phyloP scores from a whole-genome alignment of 2,888 invertebrate species.

The Ormyrus pomaceus region DNA sequence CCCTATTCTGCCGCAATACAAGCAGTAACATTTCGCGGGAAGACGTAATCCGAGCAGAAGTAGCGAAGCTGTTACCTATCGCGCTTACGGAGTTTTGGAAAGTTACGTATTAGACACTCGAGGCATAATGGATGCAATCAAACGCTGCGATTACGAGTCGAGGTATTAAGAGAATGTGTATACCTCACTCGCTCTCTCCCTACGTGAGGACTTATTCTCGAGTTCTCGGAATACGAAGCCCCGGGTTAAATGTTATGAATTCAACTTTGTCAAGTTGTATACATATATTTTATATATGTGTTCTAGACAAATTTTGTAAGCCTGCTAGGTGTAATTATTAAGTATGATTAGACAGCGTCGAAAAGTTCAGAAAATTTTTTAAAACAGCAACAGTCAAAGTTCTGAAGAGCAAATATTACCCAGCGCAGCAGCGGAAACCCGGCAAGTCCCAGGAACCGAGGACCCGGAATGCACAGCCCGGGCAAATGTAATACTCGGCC shows the following conservation, averaged over 20 bases:
- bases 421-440: no score
- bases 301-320: no score
- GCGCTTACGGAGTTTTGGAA: slow-evolving; percentile 43
- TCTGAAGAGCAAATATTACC: no score
- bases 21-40: neutral
- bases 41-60: no score
- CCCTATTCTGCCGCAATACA: neutral
- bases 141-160: slow-evolving; percentile 67
- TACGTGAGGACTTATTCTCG: neutral
- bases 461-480: no score
- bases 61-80: neutral
- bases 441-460: no score
- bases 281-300: no score
- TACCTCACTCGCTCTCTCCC: neutral
- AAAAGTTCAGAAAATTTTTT: no score
- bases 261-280: slow-evolving; percentile 27
- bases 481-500: neutral
- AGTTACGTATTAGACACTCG: slow-evolving; percentile 67
- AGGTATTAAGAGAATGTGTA: slow-evolving; percentile 31
- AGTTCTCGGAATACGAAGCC: neutral
- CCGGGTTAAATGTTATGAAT: slow-evolving; percentile 31
- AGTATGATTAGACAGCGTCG: no score
- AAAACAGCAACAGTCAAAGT: no score
- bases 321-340: no score
- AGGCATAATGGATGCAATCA: slow-evolving; percentile 68